Evolutionary conservation across 2,888 invertebrate species (phyloP), one percentile per base, ranked within the genome.

Genomic region (Melolontha melolontha): DNA sequence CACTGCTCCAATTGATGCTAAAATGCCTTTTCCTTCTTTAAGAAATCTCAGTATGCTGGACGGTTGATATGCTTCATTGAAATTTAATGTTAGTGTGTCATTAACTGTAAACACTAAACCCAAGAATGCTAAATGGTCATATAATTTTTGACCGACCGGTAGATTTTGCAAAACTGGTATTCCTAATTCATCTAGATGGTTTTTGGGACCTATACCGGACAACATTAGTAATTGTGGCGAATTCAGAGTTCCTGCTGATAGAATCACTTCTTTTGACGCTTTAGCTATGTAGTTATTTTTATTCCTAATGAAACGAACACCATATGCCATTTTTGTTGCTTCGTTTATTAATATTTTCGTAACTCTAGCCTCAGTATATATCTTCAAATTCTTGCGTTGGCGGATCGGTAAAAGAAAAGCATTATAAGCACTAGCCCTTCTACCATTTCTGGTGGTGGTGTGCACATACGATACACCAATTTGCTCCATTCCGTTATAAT

Each of bases 221-320:
- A 90, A 80, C 88, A 90, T 88, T 14, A 90, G 76, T 10, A 95
- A 79, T 80, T 95, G 93, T 0, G 95, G 92, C 0, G 93, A 90
- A 81, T 92, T 92, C 71, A 95, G 89, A 0, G 93, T 89, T 0
- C 95, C 89, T 50, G 85, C 89, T 73, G 87, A 86, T 27, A 90
- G 74, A 68, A 90, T 87, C 0, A 90, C 83, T 73, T 87, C 87
- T 71, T 85, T 86, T 39, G 81, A 80, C 6, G 87, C 87, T 16
- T 72, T 72, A 6, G 81, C 83, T 16, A 29, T 71, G 34, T 75
- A 73, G 4, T 22, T 39, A 0, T 70, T 69, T 0, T 77, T 75
- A 51, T 75, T 75, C 52, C 75, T 74, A 1, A 74, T 71, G 67
- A 75, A 86, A 65, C 83, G 79, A 0, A 88, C 86, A 0, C 86